A percentile compares a stretch with the other conserved stretches of the same genome.
These are phyloP conservation scores for Carassius gibelio DNA, from an alignment of 2,113 vertebrate species.

Conservation along the genomic window DNA sequence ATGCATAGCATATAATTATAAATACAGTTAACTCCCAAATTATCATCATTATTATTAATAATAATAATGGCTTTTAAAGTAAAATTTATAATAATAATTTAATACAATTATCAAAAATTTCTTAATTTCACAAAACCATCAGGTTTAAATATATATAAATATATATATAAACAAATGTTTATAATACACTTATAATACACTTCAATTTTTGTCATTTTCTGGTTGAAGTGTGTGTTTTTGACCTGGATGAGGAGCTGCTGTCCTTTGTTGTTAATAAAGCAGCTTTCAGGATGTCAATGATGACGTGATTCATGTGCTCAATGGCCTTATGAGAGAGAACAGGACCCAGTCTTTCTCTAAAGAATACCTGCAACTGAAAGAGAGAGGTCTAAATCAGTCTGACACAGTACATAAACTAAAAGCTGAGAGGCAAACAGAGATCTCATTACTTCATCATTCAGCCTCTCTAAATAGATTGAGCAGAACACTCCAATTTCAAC, in stretches of 20 bases:
- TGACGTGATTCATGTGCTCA: constrained; percentile 79
- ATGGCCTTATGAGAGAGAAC: constrained; percentile 77
- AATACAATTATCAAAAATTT: too few species aligned
- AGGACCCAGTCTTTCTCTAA: constrained; percentile 79
- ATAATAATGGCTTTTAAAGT: too few species aligned
- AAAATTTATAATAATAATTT: too few species aligned
- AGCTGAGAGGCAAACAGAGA: constrained; percentile 3
- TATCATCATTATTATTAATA: too few species aligned
- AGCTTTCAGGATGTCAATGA: constrained; percentile 81
- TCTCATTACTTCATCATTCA: not conserved
- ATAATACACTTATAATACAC: not conserved
- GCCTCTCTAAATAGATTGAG: not conserved
- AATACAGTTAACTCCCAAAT: too few species aligned
- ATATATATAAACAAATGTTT: too few species aligned
- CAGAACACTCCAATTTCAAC: not conserved
- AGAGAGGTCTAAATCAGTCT: not conserved
- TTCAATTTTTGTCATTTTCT: not conserved
- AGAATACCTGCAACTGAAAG: constrained; percentile 84
- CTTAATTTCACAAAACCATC: too few species aligned
- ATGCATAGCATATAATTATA: not conserved
- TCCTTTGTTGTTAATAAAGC: constrained; percentile 74
- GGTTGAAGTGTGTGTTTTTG: not conserved
- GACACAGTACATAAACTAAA: not conserved
- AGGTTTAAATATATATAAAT: too few species aligned
- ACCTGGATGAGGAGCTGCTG: constrained; percentile 67